Evolutionary conservation across 2,113 vertebrate genomes (phyloP), one percentile per base, ranked within the genome.

Genomic region (Corvus hawaiiensis): DNA sequence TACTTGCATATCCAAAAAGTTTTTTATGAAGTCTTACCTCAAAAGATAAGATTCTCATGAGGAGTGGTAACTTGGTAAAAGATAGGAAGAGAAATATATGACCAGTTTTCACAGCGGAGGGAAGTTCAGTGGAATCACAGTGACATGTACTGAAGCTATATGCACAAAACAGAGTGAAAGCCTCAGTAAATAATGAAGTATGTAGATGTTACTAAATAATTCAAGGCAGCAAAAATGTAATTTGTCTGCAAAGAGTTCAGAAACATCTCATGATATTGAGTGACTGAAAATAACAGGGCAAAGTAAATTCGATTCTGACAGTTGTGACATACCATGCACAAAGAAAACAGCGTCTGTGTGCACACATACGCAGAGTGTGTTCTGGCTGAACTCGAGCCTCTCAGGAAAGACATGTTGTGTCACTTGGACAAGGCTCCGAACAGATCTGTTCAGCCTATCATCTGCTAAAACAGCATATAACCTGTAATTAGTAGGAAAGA

Each of bases 131-230:
- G 23, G 52, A 68, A 87, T 79, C 71, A 82, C 11, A 71, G 20
- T 73, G 62, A 56, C 44, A 17, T 37, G 10, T 69, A 44, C 55
- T 66, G 49, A 54, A 67, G 83, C 37, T 54, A 10, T 62, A 74
- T 54, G 66, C 12, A 85, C 74, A 92, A 87, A 87, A 68, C 32
- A 82, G 68, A 54, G 56, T 58, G 24, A 82, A 93, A 91, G 74
- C n/a, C 77, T 76, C 22, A 6, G 67, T 87, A 86, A 92, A 88
- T 85, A 85, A 92, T 88, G 71, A 93, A 88, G 28, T 69, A 46
- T 69, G 44, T 39, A 87, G 74, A 76, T 84, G 82, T 79, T 80
- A 73, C 58, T 93, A 79, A 95, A 93, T 93, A 76, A 94, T 90
- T 96, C 67, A 94, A 88, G 46, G 44, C 78, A 83, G 46, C 22